Evolutionary conservation across 2,888 invertebrate genomes (phyloP).

Genomic region (Osedax frankpressi): DNA sequence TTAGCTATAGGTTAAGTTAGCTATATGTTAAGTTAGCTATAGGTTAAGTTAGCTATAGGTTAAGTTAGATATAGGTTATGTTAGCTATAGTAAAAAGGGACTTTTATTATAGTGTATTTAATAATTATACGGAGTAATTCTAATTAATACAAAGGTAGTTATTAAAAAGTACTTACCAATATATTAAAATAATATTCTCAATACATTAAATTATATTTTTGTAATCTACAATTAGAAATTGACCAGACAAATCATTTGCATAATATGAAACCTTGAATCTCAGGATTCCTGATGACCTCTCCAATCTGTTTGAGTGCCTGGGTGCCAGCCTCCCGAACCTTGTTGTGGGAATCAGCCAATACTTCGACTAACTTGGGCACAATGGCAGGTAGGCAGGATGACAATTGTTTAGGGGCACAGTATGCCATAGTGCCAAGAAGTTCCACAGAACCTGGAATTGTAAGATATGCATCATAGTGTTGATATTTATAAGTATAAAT

Average conservation of each 20-base stretch:
- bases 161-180: background rate
- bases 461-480: too few relatives aligned
- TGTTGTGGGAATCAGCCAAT: conserved; percentile 88
- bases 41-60: too few relatives aligned
- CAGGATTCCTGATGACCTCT: conserved; percentile 92
- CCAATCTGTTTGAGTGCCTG: conserved; percentile 90
- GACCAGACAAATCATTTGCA: background rate
- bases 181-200: background rate
- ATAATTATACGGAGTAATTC: too few relatives aligned
- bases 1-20: too few relatives aligned
- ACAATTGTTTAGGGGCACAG: conserved; percentile 95
- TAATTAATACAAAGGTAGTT: background rate
- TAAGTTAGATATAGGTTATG: too few relatives aligned
- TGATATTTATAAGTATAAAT: too few relatives aligned
- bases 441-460: conserved; percentile 68
- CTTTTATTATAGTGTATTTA: too few relatives aligned
- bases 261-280: conserved; percentile 54
- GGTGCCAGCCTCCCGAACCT: conserved; percentile 89
- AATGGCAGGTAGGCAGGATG: conserved; percentile 90
- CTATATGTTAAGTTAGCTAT: too few relatives aligned
- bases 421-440: conserved; percentile 93
- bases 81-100: too few relatives aligned
- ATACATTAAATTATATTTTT: conserved; percentile 4
- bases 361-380: conserved; percentile 94
- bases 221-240: background rate